Evolutionary conservation across 2,113 vertebrate species (phyloP), one percentile per base, ranked within the genome.

Genomic region (Callipepla squamata): DNA sequence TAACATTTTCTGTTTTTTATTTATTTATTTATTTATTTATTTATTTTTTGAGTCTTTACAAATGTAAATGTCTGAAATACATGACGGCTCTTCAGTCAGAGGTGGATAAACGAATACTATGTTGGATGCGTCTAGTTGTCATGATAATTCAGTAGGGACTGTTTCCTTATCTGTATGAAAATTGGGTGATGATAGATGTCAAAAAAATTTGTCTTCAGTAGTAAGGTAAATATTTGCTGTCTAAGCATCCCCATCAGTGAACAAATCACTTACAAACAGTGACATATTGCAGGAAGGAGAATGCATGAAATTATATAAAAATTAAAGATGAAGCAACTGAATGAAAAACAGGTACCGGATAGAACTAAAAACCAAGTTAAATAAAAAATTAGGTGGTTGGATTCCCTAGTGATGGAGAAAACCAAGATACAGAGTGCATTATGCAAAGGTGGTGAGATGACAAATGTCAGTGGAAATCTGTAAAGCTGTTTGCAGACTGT

Each of bases 391-490:
- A 76, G 92, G 94, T 42, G 70, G 19, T 66, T 76, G 91, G 94
- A 80, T 91, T 96, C 87, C 95, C 87, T 82, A 1, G 70, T 17
- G 78, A 16, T 53, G 0, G 15, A 82, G 78, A 69, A 16, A 87
- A 53, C 36, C 62, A 47, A 88, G 66, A 72, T 38, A 15, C 0
- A 6, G 80, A 86, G 73, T 20, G 55, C 2, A 7, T 83, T 65
- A 15, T 48, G 89, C 74, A 89, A 80, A 93, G 91, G 91, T 92
- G 94, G 55, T 4, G 67, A 44, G 53, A 95, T 92, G 92, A 93
- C 81, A 91, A 92, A 94, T 85, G 95, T 89, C 91, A 92, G 86
- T 67, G 75, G 91, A 26, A 47, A 96, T 87, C 70, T 92, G 94
- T 5, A 36, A 65, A 89, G 91, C 92, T 92, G 84, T 66, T 94